These are phyloP conservation scores for Proales similis DNA, from an alignment of 1,140 invertebrate species.

Conservation along the genomic window DNA sequence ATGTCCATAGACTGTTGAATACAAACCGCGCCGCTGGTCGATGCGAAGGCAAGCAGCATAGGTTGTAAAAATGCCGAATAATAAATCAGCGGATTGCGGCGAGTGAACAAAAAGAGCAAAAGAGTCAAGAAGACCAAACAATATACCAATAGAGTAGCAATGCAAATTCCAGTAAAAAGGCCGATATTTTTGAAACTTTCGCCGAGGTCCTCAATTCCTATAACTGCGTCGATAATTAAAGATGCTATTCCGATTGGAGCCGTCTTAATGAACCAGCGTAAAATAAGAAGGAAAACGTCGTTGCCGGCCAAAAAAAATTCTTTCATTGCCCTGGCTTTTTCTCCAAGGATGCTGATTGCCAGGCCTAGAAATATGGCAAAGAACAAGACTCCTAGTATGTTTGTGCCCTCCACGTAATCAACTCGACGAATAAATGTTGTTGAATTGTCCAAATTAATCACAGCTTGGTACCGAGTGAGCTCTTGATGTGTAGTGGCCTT, in stretches of 20 bases:
- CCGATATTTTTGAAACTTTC: slow-evolving; percentile 33
- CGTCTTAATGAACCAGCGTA: slow-evolving; percentile 22
- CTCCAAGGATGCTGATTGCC: slow-evolving; percentile 17
- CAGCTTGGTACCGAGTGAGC: slow-evolving; percentile 1
- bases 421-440: slow-evolving; percentile 11
- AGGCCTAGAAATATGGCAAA: slow-evolving; percentile 32
- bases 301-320: slow-evolving; percentile 31
- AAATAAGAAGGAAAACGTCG: slow-evolving; percentile 15
- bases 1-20: slow-evolving; percentile 35
- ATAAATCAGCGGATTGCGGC: slow-evolving; percentile 18
- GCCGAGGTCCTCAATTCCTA: slow-evolving; percentile 26
- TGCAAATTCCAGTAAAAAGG: slow-evolving; percentile 17
- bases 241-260: slow-evolving; percentile 25
- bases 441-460: neutral
- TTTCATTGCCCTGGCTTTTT: slow-evolving; percentile 18
- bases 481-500: slow-evolving; percentile 36
- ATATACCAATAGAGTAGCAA: slow-evolving; percentile 26
- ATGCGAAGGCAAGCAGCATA: slow-evolving; percentile 27
- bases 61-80: slow-evolving; percentile 14
- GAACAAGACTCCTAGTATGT: slow-evolving; percentile 29
- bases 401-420: slow-evolving; percentile 28
- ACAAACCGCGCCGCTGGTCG: slow-evolving; percentile 30
- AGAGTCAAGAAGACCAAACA: slow-evolving; percentile 1
- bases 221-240: slow-evolving; percentile 19
- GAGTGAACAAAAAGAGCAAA: slow-evolving; percentile 12